A percentile compares a stretch with the other conserved stretches of the same genome.
Conservation (phyloP, 2,113 vertebrate genomes). For the Gambusia holbrooki region DNA sequence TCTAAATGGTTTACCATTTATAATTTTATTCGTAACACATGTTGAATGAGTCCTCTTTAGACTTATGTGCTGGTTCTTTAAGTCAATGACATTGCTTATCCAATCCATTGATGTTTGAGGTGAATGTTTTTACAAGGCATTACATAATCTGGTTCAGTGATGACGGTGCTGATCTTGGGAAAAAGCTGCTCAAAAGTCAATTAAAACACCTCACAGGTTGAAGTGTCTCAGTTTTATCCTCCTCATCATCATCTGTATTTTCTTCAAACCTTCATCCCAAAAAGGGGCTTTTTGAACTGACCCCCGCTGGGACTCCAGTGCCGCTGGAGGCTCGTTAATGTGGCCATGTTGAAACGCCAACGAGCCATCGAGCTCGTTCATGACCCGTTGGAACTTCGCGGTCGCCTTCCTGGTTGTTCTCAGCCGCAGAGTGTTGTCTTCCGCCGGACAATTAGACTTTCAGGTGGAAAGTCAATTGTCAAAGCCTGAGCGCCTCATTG, state of each 20-base stretch:
- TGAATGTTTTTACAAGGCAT: background rate
- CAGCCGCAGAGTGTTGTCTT: slow-evolving; percentile 32
- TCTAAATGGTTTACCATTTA: background rate
- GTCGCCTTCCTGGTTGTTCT: background rate
- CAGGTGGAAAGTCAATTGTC: slow-evolving; percentile 61
- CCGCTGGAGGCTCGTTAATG: background rate
- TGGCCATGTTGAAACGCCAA: background rate
- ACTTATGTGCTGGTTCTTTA: too few relatives aligned
- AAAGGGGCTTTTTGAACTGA: too few relatives aligned
- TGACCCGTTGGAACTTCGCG: background rate
- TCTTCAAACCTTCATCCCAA: too few relatives aligned
- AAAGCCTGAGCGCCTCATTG: slow-evolving; percentile 50
- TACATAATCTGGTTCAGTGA: background rate
- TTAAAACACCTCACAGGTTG: background rate
- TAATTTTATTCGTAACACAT: background rate
- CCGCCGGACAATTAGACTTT: slow-evolving; percentile 47
- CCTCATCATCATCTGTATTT: too few relatives aligned
- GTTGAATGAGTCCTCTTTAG: background rate
- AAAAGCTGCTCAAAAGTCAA: background rate
- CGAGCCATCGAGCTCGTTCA: too few relatives aligned
- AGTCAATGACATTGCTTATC: background rate
- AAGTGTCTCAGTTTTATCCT: background rate
- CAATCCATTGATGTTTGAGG: background rate
- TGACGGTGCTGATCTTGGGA: background rate
- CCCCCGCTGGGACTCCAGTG: too few relatives aligned